Evolutionary conservation across 1,140 invertebrate species (phyloP).

Genomic region (Drosophila kanapiae): DNA sequence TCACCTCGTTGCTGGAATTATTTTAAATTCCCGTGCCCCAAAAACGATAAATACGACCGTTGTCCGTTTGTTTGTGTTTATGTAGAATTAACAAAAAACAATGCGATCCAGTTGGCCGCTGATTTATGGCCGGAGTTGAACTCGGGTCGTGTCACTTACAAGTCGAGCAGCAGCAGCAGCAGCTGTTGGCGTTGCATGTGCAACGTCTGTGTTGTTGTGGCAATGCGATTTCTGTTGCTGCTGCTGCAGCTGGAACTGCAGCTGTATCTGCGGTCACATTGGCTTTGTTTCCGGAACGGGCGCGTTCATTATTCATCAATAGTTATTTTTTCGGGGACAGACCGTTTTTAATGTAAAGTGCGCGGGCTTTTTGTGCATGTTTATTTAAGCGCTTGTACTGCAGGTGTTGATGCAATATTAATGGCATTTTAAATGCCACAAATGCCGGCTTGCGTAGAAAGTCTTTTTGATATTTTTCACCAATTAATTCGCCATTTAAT

Average conservation of each 20-base stretch:
- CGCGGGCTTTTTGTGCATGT: conserved; percentile 46
- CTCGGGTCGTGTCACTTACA: conserved; percentile 52
- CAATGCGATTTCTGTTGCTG: conserved; percentile 5
- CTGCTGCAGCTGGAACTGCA: conserved; percentile 4
- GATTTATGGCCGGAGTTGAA: conserved; percentile 52
- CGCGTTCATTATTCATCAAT: conserved; percentile 67
- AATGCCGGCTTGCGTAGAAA: conserved; percentile 65
- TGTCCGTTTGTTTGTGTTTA: conserved; percentile 31
- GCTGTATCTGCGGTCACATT: conserved; percentile 43
- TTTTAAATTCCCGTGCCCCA: conserved; percentile 35
- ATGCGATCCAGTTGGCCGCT: conserved; percentile 26
- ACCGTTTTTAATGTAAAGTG: conserved; percentile 57
- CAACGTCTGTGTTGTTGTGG: conserved; percentile 5
- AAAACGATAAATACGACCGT: conserved; percentile 52
- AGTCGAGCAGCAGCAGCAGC: conserved; percentile 25
- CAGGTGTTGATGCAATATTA: conserved; percentile 81
- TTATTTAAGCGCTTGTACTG: conserved; percentile 54
- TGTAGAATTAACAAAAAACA: conserved; percentile 32
- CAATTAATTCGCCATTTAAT: conserved; percentile 77
- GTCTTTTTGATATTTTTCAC: conserved; percentile 64
- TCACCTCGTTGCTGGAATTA: conserved; percentile 18
- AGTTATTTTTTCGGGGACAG: conserved; percentile 39
- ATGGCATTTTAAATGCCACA: conserved; percentile 77
- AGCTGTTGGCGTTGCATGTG: conserved; percentile 5
- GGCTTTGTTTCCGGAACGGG: conserved; percentile 48